Percentiles rank a stretch among this genome's conserved stretches.
Conservation (phyloP, 2,797 vertebrate species). For the Nyctibius grandis region DNA sequence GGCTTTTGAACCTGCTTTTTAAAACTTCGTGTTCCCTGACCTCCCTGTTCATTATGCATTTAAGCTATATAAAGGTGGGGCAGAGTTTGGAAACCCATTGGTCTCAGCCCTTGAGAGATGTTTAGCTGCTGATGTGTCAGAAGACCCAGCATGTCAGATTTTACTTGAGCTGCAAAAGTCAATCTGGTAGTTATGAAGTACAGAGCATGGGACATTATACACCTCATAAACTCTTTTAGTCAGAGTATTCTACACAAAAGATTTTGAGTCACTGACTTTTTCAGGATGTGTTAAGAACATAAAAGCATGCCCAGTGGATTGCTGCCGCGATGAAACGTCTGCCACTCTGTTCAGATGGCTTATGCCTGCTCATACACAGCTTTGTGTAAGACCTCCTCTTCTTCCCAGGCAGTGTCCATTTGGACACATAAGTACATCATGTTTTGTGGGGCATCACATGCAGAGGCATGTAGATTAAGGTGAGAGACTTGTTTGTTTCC, state of each 20-base stretch:
- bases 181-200: not conserved
- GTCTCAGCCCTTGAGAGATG: not conserved
- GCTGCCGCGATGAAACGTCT: not conserved
- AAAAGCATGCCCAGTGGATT: not conserved
- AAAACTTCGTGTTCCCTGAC: not conserved
- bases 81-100: not conserved
- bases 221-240: constrained; percentile 33
- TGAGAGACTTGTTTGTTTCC: not conserved
- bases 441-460: not conserved
- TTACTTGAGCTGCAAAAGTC: constrained; percentile 9
- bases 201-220: not conserved
- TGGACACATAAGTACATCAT: rapidly evolving
- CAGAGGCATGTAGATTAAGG: not conserved
- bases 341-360: not conserved
- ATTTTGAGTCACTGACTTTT: not conserved
- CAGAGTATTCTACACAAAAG: not conserved
- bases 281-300: not conserved
- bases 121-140: not conserved
- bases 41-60: not conserved
- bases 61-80: not conserved
- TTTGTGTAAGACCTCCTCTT: not conserved
- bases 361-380: not conserved
- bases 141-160: not conserved
- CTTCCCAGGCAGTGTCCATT: not conserved
- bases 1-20: not conserved